Evolutionary conservation across 2,113 vertebrate species (phyloP), one percentile per base, ranked within the genome.

Genomic region (Siniperca knerii): DNA sequence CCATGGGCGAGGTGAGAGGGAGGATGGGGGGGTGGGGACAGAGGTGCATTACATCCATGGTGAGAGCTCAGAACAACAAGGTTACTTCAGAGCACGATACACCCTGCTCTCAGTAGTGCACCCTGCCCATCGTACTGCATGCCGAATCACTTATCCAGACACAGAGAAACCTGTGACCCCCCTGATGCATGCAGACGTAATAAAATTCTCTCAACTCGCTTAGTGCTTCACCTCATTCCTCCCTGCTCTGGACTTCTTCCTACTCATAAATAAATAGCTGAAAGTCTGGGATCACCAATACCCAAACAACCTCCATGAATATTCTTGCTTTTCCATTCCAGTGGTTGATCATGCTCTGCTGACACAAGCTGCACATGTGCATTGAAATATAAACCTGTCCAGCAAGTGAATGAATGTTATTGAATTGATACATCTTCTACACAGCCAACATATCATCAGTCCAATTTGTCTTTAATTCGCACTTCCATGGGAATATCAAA

Each of bases 91-190:
- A 76, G 57, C 84, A 75, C 8, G 50, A 87, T 92, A 67, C 78
- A 86, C 89, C 82, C 23, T 58, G 83, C 84, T 87, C 77, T 78
- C 67, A 79, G 86, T 55, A 35, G 71, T 83, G 69, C 68, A 73
- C 73, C 65, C n/a, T 69, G 79, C 74, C 64, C 25, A 55, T 64
- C 35, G 77, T 67, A 77, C 82, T 82, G 92, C 86, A 93, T 93
- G 86, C 90, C 74, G 29, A 93, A 88, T 90, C 86, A 91, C 85
- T 89, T 87, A 82, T 80, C 81, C 83, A 88, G 77, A 75, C 77
- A 81, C 60, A 75, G 69, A 75, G 69, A 79, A 90, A 86, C 84
- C 89, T 75, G 72, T 82, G 78, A 83, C 81, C 78, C 87, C 55
- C 46, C 67, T 35, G 35, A 81, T 83, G 85, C 77, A 84, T 86